A percentile compares a stretch with the other conserved stretches of the same genome.
These are phyloP conservation scores for Labroides dimidiatus DNA, from an alignment of 2,797 vertebrate species.

Conservation along the genomic window DNA sequence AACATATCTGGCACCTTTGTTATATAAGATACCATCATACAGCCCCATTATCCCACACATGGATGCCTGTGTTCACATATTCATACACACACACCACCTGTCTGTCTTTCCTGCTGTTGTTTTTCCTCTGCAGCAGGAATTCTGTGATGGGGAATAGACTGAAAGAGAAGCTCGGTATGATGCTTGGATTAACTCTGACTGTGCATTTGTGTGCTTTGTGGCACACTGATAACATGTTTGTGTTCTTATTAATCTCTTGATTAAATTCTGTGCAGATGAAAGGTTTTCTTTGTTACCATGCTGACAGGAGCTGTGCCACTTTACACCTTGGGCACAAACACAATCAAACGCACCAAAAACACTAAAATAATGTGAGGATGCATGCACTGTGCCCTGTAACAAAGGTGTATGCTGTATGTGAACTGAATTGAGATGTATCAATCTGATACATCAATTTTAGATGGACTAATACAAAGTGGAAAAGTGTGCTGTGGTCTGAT, in stretches of 20 bases:
- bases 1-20: constrained; percentile 48
- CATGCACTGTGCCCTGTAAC: not conserved
- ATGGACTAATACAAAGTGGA: too few species aligned
- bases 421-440: too few species aligned
- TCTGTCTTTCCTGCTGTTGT: constrained; percentile 44
- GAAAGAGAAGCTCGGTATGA: constrained; percentile 43
- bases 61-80: constrained; percentile 28
- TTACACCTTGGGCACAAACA: constrained; percentile 37
- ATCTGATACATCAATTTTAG: too few species aligned
- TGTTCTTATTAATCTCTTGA: constrained; percentile 76
- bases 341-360: constrained; percentile 11
- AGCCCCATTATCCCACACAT: constrained; percentile 43
- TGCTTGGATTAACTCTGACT: constrained; percentile 63
- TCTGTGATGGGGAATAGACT: constrained; percentile 36
- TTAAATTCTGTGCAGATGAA: constrained; percentile 72
- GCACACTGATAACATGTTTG: constrained; percentile 63
- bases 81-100: constrained; percentile 61
- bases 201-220: constrained; percentile 53
- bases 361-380: constrained; percentile 15
- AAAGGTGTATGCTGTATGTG: not conserved
- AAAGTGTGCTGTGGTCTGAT: too few species aligned
- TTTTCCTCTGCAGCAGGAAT: constrained; percentile 58
- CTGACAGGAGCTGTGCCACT: constrained; percentile 39
- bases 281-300: constrained; percentile 52
- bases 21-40: constrained; percentile 60